phyloP scores from a whole-genome alignment of 2,113 vertebrate genomes.

The Hirundichthys speculiger region DNA sequence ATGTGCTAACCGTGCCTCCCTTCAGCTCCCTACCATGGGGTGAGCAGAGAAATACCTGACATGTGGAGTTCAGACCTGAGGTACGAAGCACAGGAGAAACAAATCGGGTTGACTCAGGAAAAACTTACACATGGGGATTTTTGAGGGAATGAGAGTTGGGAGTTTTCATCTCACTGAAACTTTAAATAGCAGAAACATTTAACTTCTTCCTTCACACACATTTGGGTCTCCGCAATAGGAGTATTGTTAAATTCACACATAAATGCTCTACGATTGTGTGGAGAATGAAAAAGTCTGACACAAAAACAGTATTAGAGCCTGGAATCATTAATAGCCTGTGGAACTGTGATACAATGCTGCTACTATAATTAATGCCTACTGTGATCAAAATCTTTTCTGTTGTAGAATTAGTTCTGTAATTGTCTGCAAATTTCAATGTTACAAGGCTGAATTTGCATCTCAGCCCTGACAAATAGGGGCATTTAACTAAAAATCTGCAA shows the following conservation, averaged over 20 bases:
- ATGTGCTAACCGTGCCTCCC: constrained; percentile 74
- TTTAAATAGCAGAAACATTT: constrained; percentile 25
- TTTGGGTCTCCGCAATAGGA: constrained; percentile 15
- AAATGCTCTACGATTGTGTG: constrained; percentile 12
- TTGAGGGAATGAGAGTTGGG: constrained; percentile 32
- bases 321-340: constrained; percentile 21
- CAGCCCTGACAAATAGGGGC: constrained; percentile 8
- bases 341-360: constrained; percentile 32
- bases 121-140: constrained; percentile 64
- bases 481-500: constrained; percentile 20
- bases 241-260: constrained; percentile 3
- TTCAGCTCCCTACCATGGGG: constrained; percentile 70
- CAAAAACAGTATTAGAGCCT: constrained; percentile 36
- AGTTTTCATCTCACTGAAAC: constrained; percentile 46
- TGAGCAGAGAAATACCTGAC: constrained; percentile 68
- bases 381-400: constrained; percentile 32
- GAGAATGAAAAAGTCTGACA: constrained; percentile 11
- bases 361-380: constrained; percentile 29
- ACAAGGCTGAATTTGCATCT: constrained; percentile 20
- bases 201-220: constrained; percentile 17
- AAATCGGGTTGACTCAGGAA: constrained; percentile 75
- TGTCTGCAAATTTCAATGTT: constrained; percentile 17
- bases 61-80: constrained; percentile 67
- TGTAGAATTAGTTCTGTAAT: constrained; percentile 30
- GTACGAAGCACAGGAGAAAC: constrained; percentile 59